Base-by-base conservation (phyloP, 2,113 vertebrate genomes). In the Rhinogobius similis region DNA sequence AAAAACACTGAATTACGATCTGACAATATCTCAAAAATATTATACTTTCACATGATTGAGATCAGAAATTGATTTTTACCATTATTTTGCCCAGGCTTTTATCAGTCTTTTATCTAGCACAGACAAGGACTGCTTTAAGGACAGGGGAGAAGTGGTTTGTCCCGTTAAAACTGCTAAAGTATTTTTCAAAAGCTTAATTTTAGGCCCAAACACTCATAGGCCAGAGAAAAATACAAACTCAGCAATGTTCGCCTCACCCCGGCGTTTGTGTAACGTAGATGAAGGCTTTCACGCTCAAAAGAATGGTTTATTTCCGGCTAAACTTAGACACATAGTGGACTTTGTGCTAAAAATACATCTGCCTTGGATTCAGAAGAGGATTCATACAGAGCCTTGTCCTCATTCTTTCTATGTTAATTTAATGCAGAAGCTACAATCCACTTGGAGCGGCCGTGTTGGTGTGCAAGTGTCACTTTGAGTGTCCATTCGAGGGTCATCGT, bases 381-480 rank as follows among this genome's bases (percentile, higher is more conserved):
- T 75, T 70, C 16, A 1, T 39, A 39, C 65, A 38, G 61, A n/a
- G 53, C 20, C 50, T 55, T 78, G 81, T 75, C 82, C 81, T 84
- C 71, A 79, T 88, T 84, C 76, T 80, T 61, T 82, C 77, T 64
- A 23, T 72, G 75, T 69, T 41, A 10, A 78, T 85, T 27, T 67
- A 26, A 48, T 43, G 72, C 56, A 64, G 46, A 27, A 48, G 70
- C 27, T 72, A 41, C 44, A 65, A 32, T 44, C 23, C 21, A 20
- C 55, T 64, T 27, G 62, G 68, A 44, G 67, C 58, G 65, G n/a
- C 65, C 32, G 41, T 56, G 68, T 27, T 39, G 26, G 58, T 63
- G 53, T 27, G 53, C 24, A 26, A 58, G 53, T 59, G 72, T 55
- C 16, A 77, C 44, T 72, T 68, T 9, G 69, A 65, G 61, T 23